Evolutionary conservation across 2,888 invertebrate genomes (phyloP), one percentile per base, ranked within the genome.

Genomic region (Standfussiana lucernea): DNA sequence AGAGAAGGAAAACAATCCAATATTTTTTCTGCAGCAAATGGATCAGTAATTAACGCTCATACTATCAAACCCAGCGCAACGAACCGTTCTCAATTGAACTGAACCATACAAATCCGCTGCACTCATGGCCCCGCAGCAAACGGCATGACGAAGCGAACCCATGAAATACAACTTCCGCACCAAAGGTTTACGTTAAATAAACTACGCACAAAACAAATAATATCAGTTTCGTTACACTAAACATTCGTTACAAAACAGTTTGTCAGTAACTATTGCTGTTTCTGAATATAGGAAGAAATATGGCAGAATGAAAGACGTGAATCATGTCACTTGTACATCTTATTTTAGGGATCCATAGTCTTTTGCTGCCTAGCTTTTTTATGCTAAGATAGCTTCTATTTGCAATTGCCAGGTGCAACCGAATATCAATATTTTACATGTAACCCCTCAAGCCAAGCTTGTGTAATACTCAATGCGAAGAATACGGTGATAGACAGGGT

Each of bases 161-260:
- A 83, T 89, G 86, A 90, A 89, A 89, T 88, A 90, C 83, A 82
- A 88, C 88, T 90, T 91, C 90, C 88, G 83, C 68, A 68, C 79
- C 70, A 80, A 82, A 81, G 82, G 66, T 87, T 88, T 86, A 79
- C 83, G 88, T 89, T 81, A 86, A 86, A 89, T 88, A 89, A 90
- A 89, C 86, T 79, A 85, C 83, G 66, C 70, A 73, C 73, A 79
- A 75, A 75, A 75, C 75, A 86, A 82, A 88, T 77, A 71, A 79
- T 84, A 88, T 64, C 47, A 50, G 72, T 66, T 40, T 35, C 11
- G 82, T 80, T 62, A 84, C 65, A 71, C n/a, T 67, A 70, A 88
- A 80, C 84, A 86, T 86, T 80, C 65, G 75, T 71, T 50, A 61
- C 65, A 69, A 75, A 78, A 82, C 53, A n/a, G 74, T 86, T 75